A percentile compares a stretch with the other conserved stretches of the same genome.
Evolutionary conservation across 2,797 vertebrate species (phyloP).

Genomic region (Rhinatrema bivittatum): DNA sequence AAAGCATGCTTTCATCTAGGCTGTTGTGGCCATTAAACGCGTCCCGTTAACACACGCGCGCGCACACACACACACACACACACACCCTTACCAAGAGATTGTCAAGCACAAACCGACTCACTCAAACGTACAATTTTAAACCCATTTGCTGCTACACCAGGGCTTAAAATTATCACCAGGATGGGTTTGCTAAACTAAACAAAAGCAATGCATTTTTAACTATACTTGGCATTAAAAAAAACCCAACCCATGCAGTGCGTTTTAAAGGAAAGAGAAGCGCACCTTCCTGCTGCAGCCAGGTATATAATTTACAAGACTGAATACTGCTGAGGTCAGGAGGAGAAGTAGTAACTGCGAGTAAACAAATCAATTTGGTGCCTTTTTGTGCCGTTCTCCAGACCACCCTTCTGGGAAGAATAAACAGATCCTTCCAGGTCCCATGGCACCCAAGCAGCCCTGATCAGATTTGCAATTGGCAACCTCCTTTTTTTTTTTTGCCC

Average conservation of each 20-base stretch:
- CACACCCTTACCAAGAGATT: slow-evolving; percentile 52
- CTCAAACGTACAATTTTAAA: slow-evolving; percentile 22
- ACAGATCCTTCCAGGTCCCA: no score
- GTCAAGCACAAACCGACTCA: slow-evolving; percentile 31
- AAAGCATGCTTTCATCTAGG: slow-evolving; percentile 58
- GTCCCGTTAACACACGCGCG: slow-evolving; percentile 52
- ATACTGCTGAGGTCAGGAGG: no score
- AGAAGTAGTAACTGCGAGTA: no score
- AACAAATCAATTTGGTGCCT: no score
- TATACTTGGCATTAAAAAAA: neutral
- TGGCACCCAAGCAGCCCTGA: no score
- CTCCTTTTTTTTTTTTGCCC: no score
- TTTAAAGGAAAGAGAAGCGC: accelerated
- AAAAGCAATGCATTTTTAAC: neutral
- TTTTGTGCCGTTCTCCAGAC: no score
- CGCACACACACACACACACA: slow-evolving; percentile 56
- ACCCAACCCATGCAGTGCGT: no score
- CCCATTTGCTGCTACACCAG: slow-evolving; percentile 1
- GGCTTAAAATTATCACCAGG: slow-evolving; percentile 18
- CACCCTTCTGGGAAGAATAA: no score
- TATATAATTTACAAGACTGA: no score
- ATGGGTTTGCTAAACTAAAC: neutral
- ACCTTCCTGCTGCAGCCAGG: no score
- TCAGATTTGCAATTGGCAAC: no score
- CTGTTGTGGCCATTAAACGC: slow-evolving; percentile 57